Evolutionary conservation across 2,888 invertebrate species (phyloP), one percentile per base, ranked within the genome.

Genomic region (Pristionchus fissidentatus): DNA sequence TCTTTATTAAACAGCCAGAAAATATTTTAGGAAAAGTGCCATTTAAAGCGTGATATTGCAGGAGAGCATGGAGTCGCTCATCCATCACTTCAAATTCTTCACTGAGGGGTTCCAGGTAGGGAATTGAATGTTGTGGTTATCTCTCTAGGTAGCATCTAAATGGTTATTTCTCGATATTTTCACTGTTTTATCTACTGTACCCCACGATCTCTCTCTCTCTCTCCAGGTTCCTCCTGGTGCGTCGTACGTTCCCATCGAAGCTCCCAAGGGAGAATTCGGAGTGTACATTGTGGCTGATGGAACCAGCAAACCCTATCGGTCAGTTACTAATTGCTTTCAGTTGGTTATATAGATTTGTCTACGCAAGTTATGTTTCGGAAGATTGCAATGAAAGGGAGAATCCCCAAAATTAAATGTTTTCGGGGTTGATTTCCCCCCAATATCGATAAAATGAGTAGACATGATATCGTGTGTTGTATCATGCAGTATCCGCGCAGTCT

Each of bases 81-180:
- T 98, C 93, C 98, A 98, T 93, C 98, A 98, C 93, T 99, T 98
- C 94, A 99, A 98, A 93, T 94, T 98, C 87, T 98, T 96, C 94
- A 96, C 97, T 0, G 97, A 98, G 93, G 98, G 98, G 0, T 98
- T 96, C 93, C 96, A 96, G 92, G 83, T 83, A n/a, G n/a, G n/a
- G n/a, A n/a, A n/a, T n/a, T n/a, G 29, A 15, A 49, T 15, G 10
- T 49, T 49, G 49, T 19, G n/a, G n/a, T n/a, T n/a, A n/a, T n/a
- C n/a, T n/a, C n/a, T n/a, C n/a, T n/a, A n/a, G n/a, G n/a, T n/a
- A n/a, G n/a, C n/a, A n/a, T n/a, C n/a, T n/a, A n/a, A n/a, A n/a
- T n/a, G n/a, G n/a, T n/a, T n/a, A n/a, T n/a, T n/a, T n/a, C n/a
- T n/a, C n/a, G n/a, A n/a, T n/a, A n/a, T n/a, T n/a, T n/a, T n/a